Conservation (phyloP, 2,888 invertebrate genomes). For the Drosophila birchii region DNA sequence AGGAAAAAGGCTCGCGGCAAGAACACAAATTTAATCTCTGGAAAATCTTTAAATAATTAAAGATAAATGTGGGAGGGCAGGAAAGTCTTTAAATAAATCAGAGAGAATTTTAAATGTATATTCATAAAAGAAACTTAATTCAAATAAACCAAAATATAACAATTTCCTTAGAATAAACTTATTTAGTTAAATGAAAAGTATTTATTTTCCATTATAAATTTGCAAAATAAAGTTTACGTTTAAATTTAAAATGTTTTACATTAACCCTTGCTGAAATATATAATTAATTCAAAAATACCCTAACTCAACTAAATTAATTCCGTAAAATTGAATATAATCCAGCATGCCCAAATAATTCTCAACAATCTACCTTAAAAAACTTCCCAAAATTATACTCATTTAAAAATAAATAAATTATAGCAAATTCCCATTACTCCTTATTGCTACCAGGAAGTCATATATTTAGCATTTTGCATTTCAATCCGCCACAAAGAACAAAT, state of each 20-base stretch:
- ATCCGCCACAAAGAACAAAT: not conserved
- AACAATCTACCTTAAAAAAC: not conserved
- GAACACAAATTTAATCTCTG: constrained; percentile 2
- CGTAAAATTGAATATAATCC: not conserved
- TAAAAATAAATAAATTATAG: not conserved
- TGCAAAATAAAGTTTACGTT: not conserved
- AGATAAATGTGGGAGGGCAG: not conserved
- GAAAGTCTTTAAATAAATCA: not conserved
- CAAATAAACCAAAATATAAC: not conserved
- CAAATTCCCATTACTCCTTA: not conserved
- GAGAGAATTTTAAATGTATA: not conserved
- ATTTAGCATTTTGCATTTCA: not conserved
- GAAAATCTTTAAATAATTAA: not conserved
- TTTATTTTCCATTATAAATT: not conserved
- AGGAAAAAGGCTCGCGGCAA: not conserved
- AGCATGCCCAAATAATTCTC: not conserved
- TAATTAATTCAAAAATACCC: no score
- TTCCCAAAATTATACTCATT: not conserved
- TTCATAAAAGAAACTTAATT: not conserved
- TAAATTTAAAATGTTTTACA: not conserved
- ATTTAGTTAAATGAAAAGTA: not conserved
- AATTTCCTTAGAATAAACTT: not conserved
- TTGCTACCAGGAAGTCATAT: not conserved
- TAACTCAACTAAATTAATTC: no score
- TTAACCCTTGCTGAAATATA: no score